Percentiles rank a stretch among this genome's conserved stretches.
These are phyloP conservation scores for Rattus rattus DNA, from an alignment of 2,113 vertebrate genomes.

Conservation along the genomic window DNA sequence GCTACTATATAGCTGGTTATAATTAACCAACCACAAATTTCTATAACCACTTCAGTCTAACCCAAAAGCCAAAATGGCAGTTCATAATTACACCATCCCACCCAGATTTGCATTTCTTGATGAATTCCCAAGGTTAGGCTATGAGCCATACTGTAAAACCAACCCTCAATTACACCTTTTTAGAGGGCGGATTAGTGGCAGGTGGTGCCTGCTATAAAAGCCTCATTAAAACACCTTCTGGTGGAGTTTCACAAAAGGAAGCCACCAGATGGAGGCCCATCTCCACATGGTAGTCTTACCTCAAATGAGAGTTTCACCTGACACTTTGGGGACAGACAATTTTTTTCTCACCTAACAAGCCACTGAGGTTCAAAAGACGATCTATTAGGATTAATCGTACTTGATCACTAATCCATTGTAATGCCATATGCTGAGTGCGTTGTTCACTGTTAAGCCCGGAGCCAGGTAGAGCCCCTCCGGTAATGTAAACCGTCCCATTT, in stretches of 20 bases:
- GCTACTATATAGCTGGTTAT: conserved; percentile 85
- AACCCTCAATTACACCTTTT: conserved; percentile 88
- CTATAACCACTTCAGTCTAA: conserved; percentile 82
- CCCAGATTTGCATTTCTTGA: conserved; percentile 85
- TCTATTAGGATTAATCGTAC: conserved; percentile 89
- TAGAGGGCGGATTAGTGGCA: conserved; percentile 88
- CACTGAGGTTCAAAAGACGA: conserved; percentile 86
- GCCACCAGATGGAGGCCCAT: conserved; percentile 89
- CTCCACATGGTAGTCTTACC: conserved; percentile 87
- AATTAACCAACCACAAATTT: conserved; percentile 87
- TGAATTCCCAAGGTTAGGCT: conserved; percentile 88
- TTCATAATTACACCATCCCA: conserved; percentile 85
- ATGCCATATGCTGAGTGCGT: conserved; percentile 86
- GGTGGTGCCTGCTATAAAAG: conserved; percentile 88
- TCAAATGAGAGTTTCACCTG: conserved; percentile 88
- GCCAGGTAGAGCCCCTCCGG: conserved; percentile 86
- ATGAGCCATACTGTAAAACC: conserved; percentile 86
- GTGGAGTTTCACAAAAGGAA: conserved; percentile 88
- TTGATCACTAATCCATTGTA: conserved; percentile 88
- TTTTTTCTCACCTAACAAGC: conserved; percentile 86
- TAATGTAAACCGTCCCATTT: conserved; percentile 86
- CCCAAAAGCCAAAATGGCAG: conserved; percentile 85
- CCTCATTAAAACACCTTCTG: conserved; percentile 92
- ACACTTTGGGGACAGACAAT: conserved; percentile 84
- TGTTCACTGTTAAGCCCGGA: conserved; percentile 86